Evolutionary conservation across 2,113 vertebrate genomes (phyloP).

Genomic region (Misgurnus anguillicaudatus): DNA sequence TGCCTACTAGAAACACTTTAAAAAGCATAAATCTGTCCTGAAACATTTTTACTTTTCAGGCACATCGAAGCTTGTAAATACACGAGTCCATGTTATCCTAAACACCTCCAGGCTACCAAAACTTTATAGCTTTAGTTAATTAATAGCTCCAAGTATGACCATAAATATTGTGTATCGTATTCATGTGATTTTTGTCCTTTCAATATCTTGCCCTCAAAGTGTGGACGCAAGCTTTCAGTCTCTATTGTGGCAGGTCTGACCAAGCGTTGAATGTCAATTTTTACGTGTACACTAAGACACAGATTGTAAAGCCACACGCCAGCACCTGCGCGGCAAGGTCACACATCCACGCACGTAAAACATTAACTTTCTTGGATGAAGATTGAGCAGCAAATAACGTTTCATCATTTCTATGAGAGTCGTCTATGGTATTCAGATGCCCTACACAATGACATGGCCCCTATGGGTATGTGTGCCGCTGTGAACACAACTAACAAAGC

Average conservation of each 20-base stretch:
- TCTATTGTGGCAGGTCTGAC: neutral
- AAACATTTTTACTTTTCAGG: no score
- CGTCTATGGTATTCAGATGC: constrained; percentile 17
- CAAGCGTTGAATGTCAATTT: constrained; percentile 31
- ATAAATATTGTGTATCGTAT: neutral
- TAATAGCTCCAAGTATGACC: constrained; percentile 29
- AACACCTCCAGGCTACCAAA: constrained; percentile 7
- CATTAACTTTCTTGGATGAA: constrained; percentile 44
- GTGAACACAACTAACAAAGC: constrained; percentile 44
- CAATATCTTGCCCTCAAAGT: no score
- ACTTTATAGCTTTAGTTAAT: neutral
- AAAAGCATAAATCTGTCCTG: no score
- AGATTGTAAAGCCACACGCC: constrained; percentile 37
- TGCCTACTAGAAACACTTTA: no score
- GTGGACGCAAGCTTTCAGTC: no score
- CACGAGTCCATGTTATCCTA: neutral
- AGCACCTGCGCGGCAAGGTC: constrained; percentile 53
- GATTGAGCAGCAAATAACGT: constrained; percentile 12
- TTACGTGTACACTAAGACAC: constrained; percentile 17
- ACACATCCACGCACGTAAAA: constrained; percentile 47
- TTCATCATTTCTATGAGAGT: constrained; percentile 21
- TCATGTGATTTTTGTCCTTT: neutral
- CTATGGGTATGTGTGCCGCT: constrained; percentile 36
- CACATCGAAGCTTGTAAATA: neutral
- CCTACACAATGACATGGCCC: constrained; percentile 37